Percentiles rank a stretch among this genome's conserved stretches.
phyloP scores from a whole-genome alignment of 2,113 vertebrate species.

The Phocoena sinus region DNA sequence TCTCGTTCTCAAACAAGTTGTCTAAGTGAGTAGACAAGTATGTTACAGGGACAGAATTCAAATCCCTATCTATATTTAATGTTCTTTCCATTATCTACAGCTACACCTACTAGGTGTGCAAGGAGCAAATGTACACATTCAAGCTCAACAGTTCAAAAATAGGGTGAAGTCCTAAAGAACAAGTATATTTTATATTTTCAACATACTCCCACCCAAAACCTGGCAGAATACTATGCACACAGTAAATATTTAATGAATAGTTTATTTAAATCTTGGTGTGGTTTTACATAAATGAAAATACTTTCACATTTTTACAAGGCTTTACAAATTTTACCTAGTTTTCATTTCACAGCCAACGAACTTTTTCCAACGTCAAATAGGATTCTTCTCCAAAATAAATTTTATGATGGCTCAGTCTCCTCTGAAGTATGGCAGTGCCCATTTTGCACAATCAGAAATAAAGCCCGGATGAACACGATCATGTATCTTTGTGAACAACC shows the following conservation, averaged over 20 bases:
- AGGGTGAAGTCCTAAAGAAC: not conserved
- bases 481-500: not conserved
- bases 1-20: conserved; percentile 11
- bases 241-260: not conserved
- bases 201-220: not conserved
- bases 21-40: not conserved
- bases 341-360: not conserved
- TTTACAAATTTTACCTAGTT: conserved; percentile 20
- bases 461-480: not conserved
- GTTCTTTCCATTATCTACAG: not conserved
- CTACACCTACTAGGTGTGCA: not conserved
- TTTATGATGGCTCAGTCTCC: not conserved
- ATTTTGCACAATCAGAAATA: not conserved
- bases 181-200: conserved; percentile 3
- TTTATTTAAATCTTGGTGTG: not conserved
- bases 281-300: conserved; percentile 32
- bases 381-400: conserved; percentile 3
- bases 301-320: not conserved
- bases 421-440: not conserved
- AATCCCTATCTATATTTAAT: not conserved
- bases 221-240: not conserved
- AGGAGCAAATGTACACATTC: not conserved
- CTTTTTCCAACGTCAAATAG: not conserved
- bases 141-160: not conserved
- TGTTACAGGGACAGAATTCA: not conserved